Base-by-base conservation (phyloP, 2,888 invertebrate species). In the Galerucella calmariensis region DNA sequence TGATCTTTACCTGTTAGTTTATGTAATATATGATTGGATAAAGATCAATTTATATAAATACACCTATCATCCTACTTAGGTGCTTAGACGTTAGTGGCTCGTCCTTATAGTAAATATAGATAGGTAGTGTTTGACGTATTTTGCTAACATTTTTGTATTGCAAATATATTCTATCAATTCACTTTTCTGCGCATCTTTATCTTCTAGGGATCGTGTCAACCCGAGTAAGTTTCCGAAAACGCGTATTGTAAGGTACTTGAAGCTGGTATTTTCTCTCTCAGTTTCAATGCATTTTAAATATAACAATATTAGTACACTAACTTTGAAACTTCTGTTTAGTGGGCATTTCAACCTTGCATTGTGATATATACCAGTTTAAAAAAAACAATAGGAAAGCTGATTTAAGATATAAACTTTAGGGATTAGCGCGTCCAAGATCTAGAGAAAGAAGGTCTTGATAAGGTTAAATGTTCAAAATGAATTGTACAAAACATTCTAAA, bases 1-100 rank as follows among this genome's bases (percentile, higher is more conserved):
- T 73, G 71, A 70, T 71, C 71, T 76, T 72, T 72, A 69, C 73
- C 75, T 63, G 61, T 67, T 46, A 63, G 46, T 58, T 53, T 70
- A 53, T 73, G 65, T 65, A 67, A 44, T 68, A 67, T 63, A 73
- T 73, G 69, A 75, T 68, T 59, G 27, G 74, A 70, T 73, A 71
- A 63, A 69, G 69, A 72, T 72, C 59, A 67, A 70, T 67, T 16
- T 67, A 56, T 67, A 56, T 56, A 56, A 9, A 20, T 56, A 56
- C 20, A 56, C 46, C 46, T 48, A 48, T 35, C 20, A 20, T 56
- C 20, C 10, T 20, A 56, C 56, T 20, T 20, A 56, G 16, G 9
- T 56, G n/a, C 12, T 53, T 53, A 56, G 56, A 9, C 20, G 20
- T 16, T 56, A 20, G 56, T 56, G 9, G 16, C 9, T 56, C 56